phyloP scores from a whole-genome alignment of 2,888 invertebrate species.

The Tetragonula carbonaria region DNA sequence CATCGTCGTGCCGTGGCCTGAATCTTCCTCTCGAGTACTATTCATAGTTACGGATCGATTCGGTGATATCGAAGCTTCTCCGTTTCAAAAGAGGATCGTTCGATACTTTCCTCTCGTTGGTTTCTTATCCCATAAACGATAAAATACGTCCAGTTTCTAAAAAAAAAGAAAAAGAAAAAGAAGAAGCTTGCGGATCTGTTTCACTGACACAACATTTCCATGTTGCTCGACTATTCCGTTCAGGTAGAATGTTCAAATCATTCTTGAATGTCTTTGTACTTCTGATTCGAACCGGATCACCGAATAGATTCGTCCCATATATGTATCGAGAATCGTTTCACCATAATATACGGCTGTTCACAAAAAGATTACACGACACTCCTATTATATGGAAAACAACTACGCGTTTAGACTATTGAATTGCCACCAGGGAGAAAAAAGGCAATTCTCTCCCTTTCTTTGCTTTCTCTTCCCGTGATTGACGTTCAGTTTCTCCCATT shows the following conservation, averaged over 20 bases:
- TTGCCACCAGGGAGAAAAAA: not conserved
- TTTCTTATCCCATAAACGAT: not conserved
- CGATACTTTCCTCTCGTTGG: not conserved
- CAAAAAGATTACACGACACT: conserved; percentile 49
- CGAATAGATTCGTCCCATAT: conserved; percentile 37
- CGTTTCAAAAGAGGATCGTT: not conserved
- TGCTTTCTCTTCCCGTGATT: not conserved
- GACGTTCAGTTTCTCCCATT: conserved; percentile 6
- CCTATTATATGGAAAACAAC: conserved; percentile 30
- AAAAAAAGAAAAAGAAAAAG: no score
- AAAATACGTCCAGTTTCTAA: not conserved
- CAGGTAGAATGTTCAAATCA: not conserved
- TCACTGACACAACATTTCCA: not conserved
- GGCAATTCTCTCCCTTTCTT: not conserved
- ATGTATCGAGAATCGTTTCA: conserved; percentile 17
- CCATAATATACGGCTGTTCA: conserved; percentile 22
- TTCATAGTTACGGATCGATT: conserved; percentile 56
- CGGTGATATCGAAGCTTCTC: conserved; percentile 41
- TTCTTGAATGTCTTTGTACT: conserved; percentile 42
- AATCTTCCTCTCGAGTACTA: conserved; percentile 42
- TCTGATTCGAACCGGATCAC: conserved; percentile 17
- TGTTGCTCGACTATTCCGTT: not conserved
- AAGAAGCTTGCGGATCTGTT: not conserved
- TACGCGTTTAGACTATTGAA: conserved; percentile 35
- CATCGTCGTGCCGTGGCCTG: conserved; percentile 58